phyloP scores from a whole-genome alignment of 2,113 vertebrate genomes.

The Xiphophorus hellerii region DNA sequence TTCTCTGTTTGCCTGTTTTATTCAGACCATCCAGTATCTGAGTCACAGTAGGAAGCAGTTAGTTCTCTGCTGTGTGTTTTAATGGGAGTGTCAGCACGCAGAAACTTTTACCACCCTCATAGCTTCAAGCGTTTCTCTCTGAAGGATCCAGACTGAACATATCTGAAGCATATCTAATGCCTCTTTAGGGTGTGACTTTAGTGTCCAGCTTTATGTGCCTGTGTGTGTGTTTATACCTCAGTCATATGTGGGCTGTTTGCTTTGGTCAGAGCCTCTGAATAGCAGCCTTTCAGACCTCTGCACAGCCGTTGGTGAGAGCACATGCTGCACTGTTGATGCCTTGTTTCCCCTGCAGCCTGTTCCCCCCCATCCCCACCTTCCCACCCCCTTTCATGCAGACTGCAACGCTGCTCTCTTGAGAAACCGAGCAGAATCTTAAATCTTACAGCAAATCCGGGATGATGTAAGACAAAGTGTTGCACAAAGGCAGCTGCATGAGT shows the following conservation, averaged over 20 bases:
- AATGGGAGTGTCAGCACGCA: slow-evolving; percentile 15
- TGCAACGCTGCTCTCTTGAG: background rate
- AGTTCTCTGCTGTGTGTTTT: slow-evolving; percentile 10
- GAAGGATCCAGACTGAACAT: background rate
- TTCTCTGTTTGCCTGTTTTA: background rate
- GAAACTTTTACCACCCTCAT: slow-evolving; percentile 54
- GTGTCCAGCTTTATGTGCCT: slow-evolving; percentile 41
- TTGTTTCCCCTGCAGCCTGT: slow-evolving; percentile 26
- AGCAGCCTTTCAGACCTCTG: slow-evolving; percentile 54
- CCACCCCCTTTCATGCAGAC: background rate
- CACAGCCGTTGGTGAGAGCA: slow-evolving; percentile 32
- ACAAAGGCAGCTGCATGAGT: slow-evolving; percentile 10
- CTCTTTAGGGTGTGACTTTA: slow-evolving; percentile 60
- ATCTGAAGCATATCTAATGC: slow-evolving; percentile 33
- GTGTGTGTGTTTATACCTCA: slow-evolving; percentile 30
- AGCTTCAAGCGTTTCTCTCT: background rate
- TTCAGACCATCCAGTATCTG: background rate
- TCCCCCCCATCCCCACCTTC: background rate
- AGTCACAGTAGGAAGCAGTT: slow-evolving; percentile 44
- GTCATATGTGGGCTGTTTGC: slow-evolving; percentile 46
- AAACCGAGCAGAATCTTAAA: slow-evolving; percentile 6
- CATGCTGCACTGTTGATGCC: slow-evolving; percentile 13
- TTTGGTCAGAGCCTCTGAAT: slow-evolving; percentile 58
- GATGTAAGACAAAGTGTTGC: slow-evolving; percentile 4
- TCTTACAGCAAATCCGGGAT: background rate